Base-by-base conservation (phyloP, 1,140 invertebrate genomes). In the Semibalanus balanoides region DNA sequence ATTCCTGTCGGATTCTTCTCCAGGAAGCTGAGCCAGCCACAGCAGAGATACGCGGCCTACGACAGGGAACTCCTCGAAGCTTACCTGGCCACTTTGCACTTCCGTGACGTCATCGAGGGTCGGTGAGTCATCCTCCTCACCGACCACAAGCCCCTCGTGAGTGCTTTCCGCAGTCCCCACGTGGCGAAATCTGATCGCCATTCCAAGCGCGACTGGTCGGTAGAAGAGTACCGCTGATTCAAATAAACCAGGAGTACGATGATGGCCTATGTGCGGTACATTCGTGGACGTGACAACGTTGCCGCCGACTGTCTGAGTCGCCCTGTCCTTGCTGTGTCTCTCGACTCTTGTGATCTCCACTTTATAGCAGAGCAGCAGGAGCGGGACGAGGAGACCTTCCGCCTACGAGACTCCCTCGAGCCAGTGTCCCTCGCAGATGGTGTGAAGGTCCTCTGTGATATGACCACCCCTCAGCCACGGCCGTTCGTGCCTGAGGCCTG, bases 161-260 rank as follows among this genome's bases (percentile, higher is more conserved):
- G 5, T 31, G 74, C 77, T 1, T 78, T 78, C 64, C 30, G 30
- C n/a, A 73, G 28, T 14, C 75, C 64, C 35, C 19, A 29, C 30
- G 0, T 27, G 22, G 75, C 76, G 0, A 77, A 77, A 76, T 30
- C 19, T 76, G 76, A 77, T 28, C 27, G 76, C 11, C 76, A 77
- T 35, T 31, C n/a, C n/a, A n/a, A 78, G 71, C 74, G 76, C 28
- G 29, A 77, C 27, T 51, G 75, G 29, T 77, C 76, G 17, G 31
- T 77, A n/a, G n/a, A n/a, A n/a, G n/a, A n/a, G n/a, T n/a, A n/a
- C n/a, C n/a, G n/a, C n/a, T n/a, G n/a, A n/a, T n/a, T n/a, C n/a
- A n/a, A n/a, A n/a, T n/a, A n/a, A n/a, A n/a, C n/a, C 35, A n/a
- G 40, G 1, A 69, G n/a, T 31, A 31, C 75, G 70, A 43, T 75